Conservation (phyloP, 2,888 invertebrate species). For the Cremastinae sp. region DNA sequence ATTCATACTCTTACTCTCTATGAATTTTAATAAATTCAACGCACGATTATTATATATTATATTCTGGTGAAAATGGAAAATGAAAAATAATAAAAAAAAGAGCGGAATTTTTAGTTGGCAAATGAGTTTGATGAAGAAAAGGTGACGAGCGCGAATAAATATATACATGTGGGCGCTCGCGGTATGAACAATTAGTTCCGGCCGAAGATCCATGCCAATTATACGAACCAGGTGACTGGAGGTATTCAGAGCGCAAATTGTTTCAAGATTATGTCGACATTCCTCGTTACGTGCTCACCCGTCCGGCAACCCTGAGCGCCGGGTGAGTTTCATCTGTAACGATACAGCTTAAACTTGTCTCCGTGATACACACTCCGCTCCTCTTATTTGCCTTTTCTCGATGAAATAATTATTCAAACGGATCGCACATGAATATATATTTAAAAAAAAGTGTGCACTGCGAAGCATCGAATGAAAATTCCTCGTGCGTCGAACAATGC, state of each 20-base stretch:
- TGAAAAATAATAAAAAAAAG: too few relatives aligned
- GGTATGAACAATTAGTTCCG: conserved; percentile 76
- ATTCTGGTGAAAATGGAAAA: too few relatives aligned
- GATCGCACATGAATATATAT: not conserved
- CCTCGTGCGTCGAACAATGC: conserved; percentile 40
- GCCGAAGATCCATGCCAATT: conserved; percentile 76
- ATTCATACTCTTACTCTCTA: not conserved
- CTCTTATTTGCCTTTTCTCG: not conserved
- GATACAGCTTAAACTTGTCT: conserved; percentile 2
- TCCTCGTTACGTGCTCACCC: conserved; percentile 58
- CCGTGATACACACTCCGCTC: too few relatives aligned
- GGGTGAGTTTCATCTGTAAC: conserved; percentile 26
- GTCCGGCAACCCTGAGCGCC: conserved; percentile 43
- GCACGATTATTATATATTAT: too few relatives aligned
- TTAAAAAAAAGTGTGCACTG: not conserved
- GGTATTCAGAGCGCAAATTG: conserved; percentile 77
- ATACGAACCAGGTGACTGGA: conserved; percentile 74
- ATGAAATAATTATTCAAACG: conserved; percentile 3
- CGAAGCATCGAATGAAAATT: conserved; percentile 7
- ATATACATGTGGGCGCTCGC: conserved; percentile 17
- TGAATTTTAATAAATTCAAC: too few relatives aligned
- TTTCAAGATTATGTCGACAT: conserved; percentile 64
- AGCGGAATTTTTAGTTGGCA: too few relatives aligned
- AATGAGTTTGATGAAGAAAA: not conserved
- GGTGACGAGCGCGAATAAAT: conserved; percentile 9